Conservation (phyloP, 2,888 invertebrate species). For the Drosophila prolongata region DNA sequence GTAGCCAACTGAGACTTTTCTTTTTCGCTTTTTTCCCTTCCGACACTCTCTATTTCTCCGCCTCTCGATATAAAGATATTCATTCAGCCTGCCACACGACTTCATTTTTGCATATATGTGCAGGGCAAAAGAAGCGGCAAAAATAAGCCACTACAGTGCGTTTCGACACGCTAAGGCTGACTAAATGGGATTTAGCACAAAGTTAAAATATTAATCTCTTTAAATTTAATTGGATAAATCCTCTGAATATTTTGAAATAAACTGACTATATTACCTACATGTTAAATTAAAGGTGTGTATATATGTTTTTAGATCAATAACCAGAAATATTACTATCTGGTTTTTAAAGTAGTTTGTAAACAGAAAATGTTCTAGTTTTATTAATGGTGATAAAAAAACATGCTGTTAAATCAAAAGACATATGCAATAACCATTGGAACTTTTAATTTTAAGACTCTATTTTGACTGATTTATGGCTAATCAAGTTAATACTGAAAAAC, state of each 20-base stretch:
- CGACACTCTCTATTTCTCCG: conserved; percentile 10
- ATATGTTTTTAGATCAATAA: too few relatives aligned
- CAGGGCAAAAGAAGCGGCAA: conserved; percentile 4
- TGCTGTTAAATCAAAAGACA: too few relatives aligned
- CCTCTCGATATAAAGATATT: conserved; percentile 33
- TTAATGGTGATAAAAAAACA: too few relatives aligned
- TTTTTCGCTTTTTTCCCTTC: conserved; percentile 1
- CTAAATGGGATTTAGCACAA: neutral
- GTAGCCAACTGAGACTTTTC: conserved; percentile 19
- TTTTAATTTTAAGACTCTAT: neutral
- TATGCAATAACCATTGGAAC: too few relatives aligned
- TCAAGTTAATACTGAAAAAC: neutral
- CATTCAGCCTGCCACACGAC: conserved; percentile 31
- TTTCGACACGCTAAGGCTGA: neutral
- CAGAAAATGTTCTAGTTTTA: too few relatives aligned
- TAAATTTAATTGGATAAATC: neutral
- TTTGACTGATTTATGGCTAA: neutral
- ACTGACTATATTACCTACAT: too few relatives aligned
- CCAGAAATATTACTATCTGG: too few relatives aligned
- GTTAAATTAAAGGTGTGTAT: too few relatives aligned
- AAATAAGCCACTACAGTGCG: conserved; percentile 13
- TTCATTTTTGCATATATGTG: conserved; percentile 30
- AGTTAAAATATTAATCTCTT: neutral
- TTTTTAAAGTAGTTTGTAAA: too few relatives aligned
- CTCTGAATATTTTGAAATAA: too few relatives aligned